Percentiles rank a stretch among this genome's conserved stretches.
Conservation (phyloP, 2,797 vertebrate genomes). For the Chromobotia macracanthus region DNA sequence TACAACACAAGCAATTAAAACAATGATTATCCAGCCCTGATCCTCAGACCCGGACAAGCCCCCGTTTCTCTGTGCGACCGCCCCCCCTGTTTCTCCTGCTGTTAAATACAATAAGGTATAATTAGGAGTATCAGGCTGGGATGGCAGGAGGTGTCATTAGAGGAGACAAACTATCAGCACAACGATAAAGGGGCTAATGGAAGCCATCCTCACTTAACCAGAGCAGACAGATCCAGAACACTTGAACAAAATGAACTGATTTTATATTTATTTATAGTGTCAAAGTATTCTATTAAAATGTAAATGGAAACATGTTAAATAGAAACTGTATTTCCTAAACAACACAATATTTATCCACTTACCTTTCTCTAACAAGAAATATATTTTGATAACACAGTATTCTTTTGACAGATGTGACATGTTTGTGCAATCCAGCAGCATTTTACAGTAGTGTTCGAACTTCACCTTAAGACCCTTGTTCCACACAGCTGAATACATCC, state of each 20-base stretch:
- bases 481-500: too few relatives aligned
- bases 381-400: background rate
- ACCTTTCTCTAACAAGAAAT: background rate
- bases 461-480: too few relatives aligned
- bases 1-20: conserved; percentile 51
- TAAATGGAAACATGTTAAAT: background rate
- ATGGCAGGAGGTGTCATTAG: conserved; percentile 57
- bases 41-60: conserved; percentile 42
- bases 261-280: background rate
- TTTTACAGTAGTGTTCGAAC: background rate
- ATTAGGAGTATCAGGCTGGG: conserved; percentile 60
- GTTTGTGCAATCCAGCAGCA: background rate
- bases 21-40: conserved; percentile 43
- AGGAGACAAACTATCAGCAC: conserved; percentile 50
- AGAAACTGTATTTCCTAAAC: background rate
- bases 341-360: background rate
- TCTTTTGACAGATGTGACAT: background rate
- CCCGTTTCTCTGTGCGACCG: conserved; percentile 15
- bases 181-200: conserved; percentile 29
- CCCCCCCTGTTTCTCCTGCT: conserved; percentile 24
- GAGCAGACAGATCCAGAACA: conserved; percentile 31
- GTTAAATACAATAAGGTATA: conserved; percentile 61
- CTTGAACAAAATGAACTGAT: conserved; percentile 7
- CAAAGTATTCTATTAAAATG: conserved; percentile 1
- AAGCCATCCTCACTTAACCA: conserved; percentile 23